Percentiles rank a stretch among this genome's conserved stretches.
These are phyloP conservation scores for Henicopernis longicauda DNA, from an alignment of 2,113 vertebrate species.

Conservation along the genomic window DNA sequence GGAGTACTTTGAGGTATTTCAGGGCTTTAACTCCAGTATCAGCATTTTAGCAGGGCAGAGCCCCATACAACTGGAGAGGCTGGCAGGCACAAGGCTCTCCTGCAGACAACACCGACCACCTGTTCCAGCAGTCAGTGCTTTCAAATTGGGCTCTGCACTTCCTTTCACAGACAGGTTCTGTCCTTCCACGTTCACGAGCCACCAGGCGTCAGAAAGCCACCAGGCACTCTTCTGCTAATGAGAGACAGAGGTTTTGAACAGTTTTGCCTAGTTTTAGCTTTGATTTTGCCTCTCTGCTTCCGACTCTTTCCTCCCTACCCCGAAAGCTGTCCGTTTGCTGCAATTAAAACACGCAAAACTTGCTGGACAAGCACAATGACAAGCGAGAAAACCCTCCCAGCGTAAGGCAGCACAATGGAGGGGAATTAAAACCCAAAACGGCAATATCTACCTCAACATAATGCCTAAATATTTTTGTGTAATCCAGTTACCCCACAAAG, in stretches of 20 bases:
- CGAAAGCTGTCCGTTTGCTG: not conserved
- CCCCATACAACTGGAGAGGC: not conserved
- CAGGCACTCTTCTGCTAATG: rapidly evolving
- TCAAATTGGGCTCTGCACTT: not conserved
- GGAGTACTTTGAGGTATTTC: not conserved
- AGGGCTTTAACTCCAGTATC: not conserved
- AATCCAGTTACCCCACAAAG: not conserved
- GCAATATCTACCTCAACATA: not conserved
- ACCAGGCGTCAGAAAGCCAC: not conserved
- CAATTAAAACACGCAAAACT: not conserved
- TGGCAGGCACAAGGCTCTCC: not conserved
- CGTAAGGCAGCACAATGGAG: not conserved
- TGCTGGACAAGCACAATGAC: not conserved
- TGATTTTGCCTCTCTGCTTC: not conserved
- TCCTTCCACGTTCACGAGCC: not conserved
- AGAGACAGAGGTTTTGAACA: not conserved
- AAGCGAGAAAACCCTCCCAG: not conserved
- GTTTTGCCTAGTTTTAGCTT: not conserved
- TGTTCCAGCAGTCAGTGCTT: rapidly evolving
- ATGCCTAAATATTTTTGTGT: not conserved
- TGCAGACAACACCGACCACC: not conserved
- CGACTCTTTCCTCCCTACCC: not conserved
- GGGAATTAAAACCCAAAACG: not conserved
- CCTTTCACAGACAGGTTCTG: not conserved
- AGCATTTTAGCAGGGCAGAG: not conserved